Conservation (phyloP, 64 coral and sea anemone species). For the Stylophora pistillata region DNA sequence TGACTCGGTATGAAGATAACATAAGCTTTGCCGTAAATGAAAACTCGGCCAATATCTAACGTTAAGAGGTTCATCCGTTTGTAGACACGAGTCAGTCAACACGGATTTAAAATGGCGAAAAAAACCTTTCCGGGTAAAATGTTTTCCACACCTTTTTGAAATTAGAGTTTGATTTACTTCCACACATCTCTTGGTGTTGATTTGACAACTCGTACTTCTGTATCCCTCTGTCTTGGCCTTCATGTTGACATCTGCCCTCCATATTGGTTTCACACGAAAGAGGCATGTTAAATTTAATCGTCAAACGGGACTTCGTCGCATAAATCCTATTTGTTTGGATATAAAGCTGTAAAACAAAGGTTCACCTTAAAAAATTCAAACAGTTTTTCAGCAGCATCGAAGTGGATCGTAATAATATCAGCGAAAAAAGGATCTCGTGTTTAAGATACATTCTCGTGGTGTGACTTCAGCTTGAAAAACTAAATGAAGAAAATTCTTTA, state of each 20-base stretch:
- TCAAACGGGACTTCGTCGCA: neutral
- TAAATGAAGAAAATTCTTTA: neutral
- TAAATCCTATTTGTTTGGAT: conserved; percentile 32
- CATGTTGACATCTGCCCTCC: conserved; percentile 29
- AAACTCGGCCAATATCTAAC: neutral
- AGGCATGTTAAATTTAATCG: conserved; percentile 35
- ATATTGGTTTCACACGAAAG: conserved; percentile 10
- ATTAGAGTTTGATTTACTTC: neutral
- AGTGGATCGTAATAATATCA: neutral
- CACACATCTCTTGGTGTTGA: conserved; percentile 3
- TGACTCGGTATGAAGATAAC: neutral
- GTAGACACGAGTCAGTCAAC: conserved; percentile 16
- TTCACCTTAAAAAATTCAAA: neutral
- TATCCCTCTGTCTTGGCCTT: neutral
- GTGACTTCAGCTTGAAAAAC: neutral
- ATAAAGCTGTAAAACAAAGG: neutral
- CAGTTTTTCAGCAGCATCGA: neutral
- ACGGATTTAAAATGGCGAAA: conserved; percentile 14
- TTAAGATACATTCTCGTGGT: neutral
- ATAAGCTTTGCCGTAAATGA: neutral
- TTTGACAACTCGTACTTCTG: neutral
- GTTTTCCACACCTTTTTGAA: neutral
- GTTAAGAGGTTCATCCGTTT: neutral
- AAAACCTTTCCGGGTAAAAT: neutral
- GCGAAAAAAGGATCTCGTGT: neutral